phyloP scores from a whole-genome alignment of 1,140 invertebrate species.

The Atopsyche davidsoni region DNA sequence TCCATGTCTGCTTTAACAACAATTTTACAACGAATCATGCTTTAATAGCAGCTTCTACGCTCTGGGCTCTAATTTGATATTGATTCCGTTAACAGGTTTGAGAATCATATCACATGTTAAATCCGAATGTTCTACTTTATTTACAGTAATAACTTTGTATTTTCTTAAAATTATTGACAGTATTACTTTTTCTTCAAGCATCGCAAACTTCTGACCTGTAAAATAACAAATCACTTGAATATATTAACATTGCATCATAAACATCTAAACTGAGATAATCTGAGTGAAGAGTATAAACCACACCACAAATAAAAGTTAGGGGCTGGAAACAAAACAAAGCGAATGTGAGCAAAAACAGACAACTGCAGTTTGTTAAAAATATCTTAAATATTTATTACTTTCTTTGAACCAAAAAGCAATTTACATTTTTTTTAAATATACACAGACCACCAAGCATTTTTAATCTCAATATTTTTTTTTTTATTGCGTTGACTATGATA shows the following conservation, averaged over 20 bases:
- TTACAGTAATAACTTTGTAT: constrained; percentile 63
- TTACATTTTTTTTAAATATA: neutral
- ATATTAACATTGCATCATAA: neutral
- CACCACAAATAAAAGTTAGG: neutral
- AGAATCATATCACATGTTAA: constrained; percentile 78
- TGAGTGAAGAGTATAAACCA: no score
- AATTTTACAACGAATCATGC: constrained; percentile 43
- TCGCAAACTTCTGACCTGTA: constrained; percentile 77
- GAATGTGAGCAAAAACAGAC: neutral
- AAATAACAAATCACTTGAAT: neutral
- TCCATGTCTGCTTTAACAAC: neutral
- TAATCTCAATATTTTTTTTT: neutral
- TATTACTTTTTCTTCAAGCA: constrained; percentile 81
- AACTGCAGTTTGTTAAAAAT: neutral
- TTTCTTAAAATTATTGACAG: constrained; percentile 80
- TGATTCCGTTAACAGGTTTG: constrained; percentile 73
- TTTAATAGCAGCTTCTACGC: constrained; percentile 43
- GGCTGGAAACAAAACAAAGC: neutral
- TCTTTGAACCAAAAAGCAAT: neutral
- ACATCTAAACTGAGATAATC: no score
- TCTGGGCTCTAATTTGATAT: constrained; percentile 61
- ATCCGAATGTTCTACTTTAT: constrained; percentile 64
- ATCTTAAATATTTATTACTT: neutral
- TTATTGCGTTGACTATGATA: neutral
- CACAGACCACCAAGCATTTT: no score